phyloP scores from a whole-genome alignment of 2,113 vertebrate species.

The Puntigrus tetrazona region DNA sequence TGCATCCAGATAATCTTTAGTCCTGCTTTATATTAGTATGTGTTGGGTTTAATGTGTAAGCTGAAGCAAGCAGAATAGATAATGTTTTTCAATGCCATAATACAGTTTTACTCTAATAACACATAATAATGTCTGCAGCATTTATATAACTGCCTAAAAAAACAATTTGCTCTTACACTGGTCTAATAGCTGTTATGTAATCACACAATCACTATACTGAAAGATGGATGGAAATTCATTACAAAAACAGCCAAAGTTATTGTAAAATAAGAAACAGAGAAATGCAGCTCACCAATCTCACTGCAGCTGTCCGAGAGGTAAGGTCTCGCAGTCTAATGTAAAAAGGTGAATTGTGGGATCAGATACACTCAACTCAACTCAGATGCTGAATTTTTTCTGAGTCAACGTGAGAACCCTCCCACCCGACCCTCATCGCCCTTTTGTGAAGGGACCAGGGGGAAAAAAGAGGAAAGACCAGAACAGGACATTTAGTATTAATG shows the following conservation, averaged over 20 bases:
- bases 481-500: conserved; percentile 4
- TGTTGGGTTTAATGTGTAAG: background rate
- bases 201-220: background rate
- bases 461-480: background rate
- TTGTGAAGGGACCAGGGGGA: conserved; percentile 21
- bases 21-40: background rate
- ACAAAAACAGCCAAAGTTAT: background rate
- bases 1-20: background rate
- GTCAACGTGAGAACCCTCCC: conserved; percentile 47
- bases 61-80: background rate
- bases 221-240: background rate
- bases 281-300: conserved; percentile 31
- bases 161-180: background rate
- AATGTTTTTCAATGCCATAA: background rate
- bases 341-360: conserved; percentile 14
- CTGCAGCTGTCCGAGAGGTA: background rate
- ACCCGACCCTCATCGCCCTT: conserved; percentile 19
- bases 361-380: conserved; percentile 34
- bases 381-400: conserved; percentile 33
- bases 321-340: background rate
- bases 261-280: background rate
- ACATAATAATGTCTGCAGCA: background rate
- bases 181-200: background rate
- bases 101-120: conserved; percentile 20
- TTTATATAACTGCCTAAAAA: background rate